Evolutionary conservation across 1,140 invertebrate genomes (phyloP).

Genomic region (Eumaeus atala): DNA sequence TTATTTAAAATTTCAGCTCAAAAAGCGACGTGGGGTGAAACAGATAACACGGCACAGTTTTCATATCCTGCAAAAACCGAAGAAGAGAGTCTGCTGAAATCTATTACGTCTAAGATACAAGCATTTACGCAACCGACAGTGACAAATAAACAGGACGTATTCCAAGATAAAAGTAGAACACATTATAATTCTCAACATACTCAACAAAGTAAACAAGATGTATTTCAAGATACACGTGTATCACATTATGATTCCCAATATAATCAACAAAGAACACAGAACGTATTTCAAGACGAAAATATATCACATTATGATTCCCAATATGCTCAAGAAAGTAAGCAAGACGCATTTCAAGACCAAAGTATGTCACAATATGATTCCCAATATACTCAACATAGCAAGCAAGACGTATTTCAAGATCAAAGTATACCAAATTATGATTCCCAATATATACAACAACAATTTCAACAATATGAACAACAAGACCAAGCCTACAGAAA

Average conservation of each 20-base stretch:
- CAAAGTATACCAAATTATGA: constrained; percentile 69
- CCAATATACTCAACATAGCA: constrained; percentile 55
- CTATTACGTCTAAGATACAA: constrained; percentile 46
- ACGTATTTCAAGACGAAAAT: constrained; percentile 31
- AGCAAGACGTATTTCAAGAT: constrained; percentile 30
- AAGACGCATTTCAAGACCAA: neutral
- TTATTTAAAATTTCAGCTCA: constrained; percentile 59
- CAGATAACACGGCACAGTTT: constrained; percentile 48
- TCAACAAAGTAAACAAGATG: neutral
- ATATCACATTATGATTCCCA: no score
- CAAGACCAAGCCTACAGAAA: constrained; percentile 33
- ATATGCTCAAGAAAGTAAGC: neutral
- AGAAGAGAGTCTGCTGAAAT: constrained; percentile 45
- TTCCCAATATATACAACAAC: constrained; percentile 65
- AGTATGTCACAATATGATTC: constrained; percentile 72
- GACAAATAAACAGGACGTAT: constrained; percentile 47
- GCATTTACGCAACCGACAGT: constrained; percentile 48
- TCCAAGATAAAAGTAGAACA: no score
- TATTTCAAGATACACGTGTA: constrained; percentile 38
- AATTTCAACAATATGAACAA: constrained; percentile 37
- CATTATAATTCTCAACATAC: no score
- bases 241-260: constrained; percentile 75
- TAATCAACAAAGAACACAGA: constrained; percentile 44
- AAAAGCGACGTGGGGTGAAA: constrained; percentile 60
- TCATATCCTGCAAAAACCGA: constrained; percentile 49